Evolutionary conservation across 2,113 vertebrate genomes (phyloP).

Genomic region (Trichechus manatus): DNA sequence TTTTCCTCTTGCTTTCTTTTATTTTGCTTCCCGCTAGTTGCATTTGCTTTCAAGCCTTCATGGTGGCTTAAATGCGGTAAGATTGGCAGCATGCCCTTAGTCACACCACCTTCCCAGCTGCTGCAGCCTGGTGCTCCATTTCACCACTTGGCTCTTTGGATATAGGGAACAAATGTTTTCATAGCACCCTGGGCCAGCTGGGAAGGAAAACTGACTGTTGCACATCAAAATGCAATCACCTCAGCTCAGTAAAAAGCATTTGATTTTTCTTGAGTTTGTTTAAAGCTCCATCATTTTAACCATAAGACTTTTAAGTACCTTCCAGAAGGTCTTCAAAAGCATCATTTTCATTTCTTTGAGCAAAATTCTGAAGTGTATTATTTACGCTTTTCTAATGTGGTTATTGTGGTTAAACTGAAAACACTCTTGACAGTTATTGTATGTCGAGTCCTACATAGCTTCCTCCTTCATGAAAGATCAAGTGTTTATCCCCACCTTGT

Average conservation of each 20-base stretch:
- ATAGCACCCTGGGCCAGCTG: slow-evolving; percentile 46
- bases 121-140: not conserved
- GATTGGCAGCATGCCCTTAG: not conserved
- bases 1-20: not conserved
- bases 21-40: not conserved
- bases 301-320: not conserved
- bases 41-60: not conserved
- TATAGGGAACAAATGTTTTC: slow-evolving; percentile 65
- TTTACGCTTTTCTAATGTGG: not conserved
- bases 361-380: not conserved
- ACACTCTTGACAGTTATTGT: not conserved
- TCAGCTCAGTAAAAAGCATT: slow-evolving; percentile 58
- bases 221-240: slow-evolving; percentile 45
- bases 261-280: slow-evolving; percentile 36
- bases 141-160: slow-evolving; percentile 23
- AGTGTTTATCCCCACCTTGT: not conserved
- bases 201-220: slow-evolving; percentile 50
- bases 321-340: slow-evolving; percentile 31
- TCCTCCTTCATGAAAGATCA: not conserved
- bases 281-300: slow-evolving; percentile 52
- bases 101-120: not conserved
- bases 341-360: not conserved
- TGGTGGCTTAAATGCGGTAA: not conserved
- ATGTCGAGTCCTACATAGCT: not conserved
- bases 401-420: not conserved